A percentile compares a stretch with the other conserved stretches of the same genome.
Evolutionary conservation across 2,888 invertebrate species (phyloP).

Genomic region (Melanargia galathea): DNA sequence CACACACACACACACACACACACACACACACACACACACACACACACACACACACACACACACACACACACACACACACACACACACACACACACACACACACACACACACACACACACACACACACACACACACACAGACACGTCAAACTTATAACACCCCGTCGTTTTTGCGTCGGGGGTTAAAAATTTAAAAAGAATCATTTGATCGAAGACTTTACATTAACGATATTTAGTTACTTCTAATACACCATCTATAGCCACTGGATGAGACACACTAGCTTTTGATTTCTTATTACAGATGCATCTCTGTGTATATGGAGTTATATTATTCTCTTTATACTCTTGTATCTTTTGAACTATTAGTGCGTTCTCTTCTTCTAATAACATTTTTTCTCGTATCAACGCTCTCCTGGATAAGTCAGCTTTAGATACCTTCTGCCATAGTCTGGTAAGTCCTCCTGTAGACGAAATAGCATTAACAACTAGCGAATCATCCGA

Average conservation of each 20-base stretch:
- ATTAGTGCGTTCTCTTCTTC: constrained; percentile 63
- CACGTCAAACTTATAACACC: too few species aligned
- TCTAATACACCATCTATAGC: constrained; percentile 61
- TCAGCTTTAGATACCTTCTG: constrained; percentile 71
- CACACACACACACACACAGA: too few species aligned
- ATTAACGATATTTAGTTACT: constrained; percentile 51
- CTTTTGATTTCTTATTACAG: constrained; percentile 47
- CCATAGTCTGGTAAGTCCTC: constrained; percentile 69
- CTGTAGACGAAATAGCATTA: constrained; percentile 60
- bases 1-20: too few species aligned
- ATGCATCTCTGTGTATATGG: constrained; percentile 51
- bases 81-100: too few species aligned
- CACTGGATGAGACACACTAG: constrained; percentile 46
- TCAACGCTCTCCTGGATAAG: constrained; percentile 62
- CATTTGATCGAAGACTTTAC: too few species aligned
- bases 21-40: too few species aligned
- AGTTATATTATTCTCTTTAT: constrained; percentile 47
- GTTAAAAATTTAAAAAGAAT: too few species aligned
- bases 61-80: too few species aligned
- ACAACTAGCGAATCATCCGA: constrained; percentile 62
- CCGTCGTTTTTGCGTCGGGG: too few species aligned
- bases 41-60: too few species aligned
- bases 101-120: too few species aligned
- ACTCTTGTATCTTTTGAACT: constrained; percentile 49
- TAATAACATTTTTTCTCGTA: constrained; percentile 63